Percentiles rank a stretch among this genome's conserved stretches.
These are phyloP conservation scores for Mustela lutreola DNA, from an alignment of 2,113 vertebrate species.

Conservation along the genomic window DNA sequence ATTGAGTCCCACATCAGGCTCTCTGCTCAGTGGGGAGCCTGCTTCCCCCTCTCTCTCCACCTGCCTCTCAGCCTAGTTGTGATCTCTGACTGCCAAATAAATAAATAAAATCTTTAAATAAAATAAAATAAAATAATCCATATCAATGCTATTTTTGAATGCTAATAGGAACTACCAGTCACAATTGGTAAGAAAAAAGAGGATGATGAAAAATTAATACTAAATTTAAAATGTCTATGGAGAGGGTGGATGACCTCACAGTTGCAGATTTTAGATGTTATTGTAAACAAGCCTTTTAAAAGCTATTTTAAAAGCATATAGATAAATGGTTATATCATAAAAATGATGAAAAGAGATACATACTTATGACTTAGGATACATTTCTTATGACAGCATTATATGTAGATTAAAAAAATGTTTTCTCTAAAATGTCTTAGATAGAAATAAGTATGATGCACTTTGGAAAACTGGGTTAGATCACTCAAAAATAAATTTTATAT, in stretches of 20 bases:
- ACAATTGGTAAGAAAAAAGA: constrained; percentile 17
- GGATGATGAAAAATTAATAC: not conserved
- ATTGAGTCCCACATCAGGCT: too few species aligned
- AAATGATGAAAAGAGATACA: not conserved
- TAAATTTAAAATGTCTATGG: not conserved
- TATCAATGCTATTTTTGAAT: not conserved
- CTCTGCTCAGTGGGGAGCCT: too few species aligned
- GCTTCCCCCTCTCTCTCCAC: too few species aligned
- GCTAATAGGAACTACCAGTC: not conserved
- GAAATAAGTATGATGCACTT: not conserved
- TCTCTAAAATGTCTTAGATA: constrained; percentile 39
- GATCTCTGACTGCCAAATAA: too few species aligned
- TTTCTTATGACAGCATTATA: not conserved
- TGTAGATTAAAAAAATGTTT: not conserved
- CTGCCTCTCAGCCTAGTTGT: too few species aligned
- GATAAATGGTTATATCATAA: not conserved
- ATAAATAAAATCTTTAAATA: too few species aligned
- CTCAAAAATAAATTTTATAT: not conserved
- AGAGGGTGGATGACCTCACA: not conserved
- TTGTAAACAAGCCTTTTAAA: not conserved
- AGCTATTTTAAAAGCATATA: not conserved
- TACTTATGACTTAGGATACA: not conserved
- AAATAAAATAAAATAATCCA: not conserved
- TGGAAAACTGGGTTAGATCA: constrained; percentile 36
- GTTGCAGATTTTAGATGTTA: not conserved